Conservation (phyloP, 1,140 invertebrate genomes). For the Metopolophium dirhodum region DNA sequence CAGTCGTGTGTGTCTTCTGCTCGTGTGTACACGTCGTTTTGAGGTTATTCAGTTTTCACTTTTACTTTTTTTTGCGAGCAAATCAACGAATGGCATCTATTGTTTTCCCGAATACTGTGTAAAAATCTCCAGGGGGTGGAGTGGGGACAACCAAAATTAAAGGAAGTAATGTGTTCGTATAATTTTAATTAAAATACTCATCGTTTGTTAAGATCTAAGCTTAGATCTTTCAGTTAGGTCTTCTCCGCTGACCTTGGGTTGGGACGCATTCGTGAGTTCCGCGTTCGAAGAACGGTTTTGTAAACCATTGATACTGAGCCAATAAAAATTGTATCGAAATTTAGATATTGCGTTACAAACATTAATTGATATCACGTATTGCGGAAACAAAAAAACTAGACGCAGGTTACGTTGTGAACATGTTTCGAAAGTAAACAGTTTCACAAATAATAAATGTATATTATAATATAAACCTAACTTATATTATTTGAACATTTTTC, state of each 20-base stretch:
- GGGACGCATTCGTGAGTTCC: conserved; percentile 27
- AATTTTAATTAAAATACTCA: conserved; percentile 32
- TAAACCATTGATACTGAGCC: not conserved
- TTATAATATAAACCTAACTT: not conserved
- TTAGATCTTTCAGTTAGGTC: not conserved
- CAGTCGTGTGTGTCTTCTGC: conserved; percentile 57
- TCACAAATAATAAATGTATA: not conserved
- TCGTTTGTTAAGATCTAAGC: not conserved
- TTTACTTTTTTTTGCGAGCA: conserved; percentile 42
- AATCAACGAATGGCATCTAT: not conserved
- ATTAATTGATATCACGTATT: not conserved
- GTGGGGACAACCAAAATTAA: not conserved
- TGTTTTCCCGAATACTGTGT: conserved; percentile 3
- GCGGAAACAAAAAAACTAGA: not conserved
- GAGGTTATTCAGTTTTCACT: conserved; percentile 53
- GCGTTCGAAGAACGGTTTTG: conserved; percentile 11
- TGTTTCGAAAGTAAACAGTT: not conserved
- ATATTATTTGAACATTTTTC: not conserved
- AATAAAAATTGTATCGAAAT: conserved; percentile 37
- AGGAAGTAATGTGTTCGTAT: conserved; percentile 19
- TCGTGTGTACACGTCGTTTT: conserved; percentile 33
- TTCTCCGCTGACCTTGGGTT: not conserved
- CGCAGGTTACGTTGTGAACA: not conserved
- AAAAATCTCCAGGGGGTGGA: conserved; percentile 19
- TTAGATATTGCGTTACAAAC: not conserved